Evolutionary conservation across 2,888 invertebrate species (phyloP), one percentile per base, ranked within the genome.

Genomic region (Labia minor): DNA sequence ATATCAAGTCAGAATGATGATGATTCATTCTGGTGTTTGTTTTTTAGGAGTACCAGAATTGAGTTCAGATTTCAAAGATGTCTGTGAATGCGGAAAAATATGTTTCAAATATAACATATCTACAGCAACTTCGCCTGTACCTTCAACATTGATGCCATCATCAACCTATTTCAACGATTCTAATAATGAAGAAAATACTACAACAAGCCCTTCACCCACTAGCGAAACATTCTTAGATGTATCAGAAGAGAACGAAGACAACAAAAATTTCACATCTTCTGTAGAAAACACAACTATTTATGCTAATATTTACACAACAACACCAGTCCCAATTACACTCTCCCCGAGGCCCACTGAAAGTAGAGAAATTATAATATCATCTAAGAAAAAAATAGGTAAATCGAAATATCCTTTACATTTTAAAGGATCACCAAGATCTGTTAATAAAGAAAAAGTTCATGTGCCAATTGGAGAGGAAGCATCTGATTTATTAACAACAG

Each of bases 81-180:
- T 82, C 67, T 83, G 82, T 68, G 82, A 82, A 71, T 83, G 82
- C 71, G 82, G 82, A 10, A 76, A 81, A 1, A 79, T 80, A 71
- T 82, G 82, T 68, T 79, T 79, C 18, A n/a, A 37, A 18, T 16
- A 65, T 11, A 65, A 65, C 33, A 18, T 8, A 20, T 61, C 49
- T 16, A 14, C 49, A n/a, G 2, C 49, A 10, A n/a, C 49, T 8
- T n/a, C n/a, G 3, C 49, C 49, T 3, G 14, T 2, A 49, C 3
- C 49, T 10, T 8, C n/a, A 8, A 11, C 49, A 8, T 2, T 8
- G 14, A 49, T 14, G 3, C 3, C 49, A 14, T 11, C 49, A 16
- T n/a, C 14, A 3, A 10, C 49, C 14, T 49, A 11, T 49, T 49
- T 8, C 3, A 26, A 26, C 8, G 26, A 26, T 26, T 26, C 26